A percentile compares a stretch with the other conserved stretches of the same genome.
Evolutionary conservation across 2,888 invertebrate species (phyloP).

Genomic region (Poecilus cupreus): DNA sequence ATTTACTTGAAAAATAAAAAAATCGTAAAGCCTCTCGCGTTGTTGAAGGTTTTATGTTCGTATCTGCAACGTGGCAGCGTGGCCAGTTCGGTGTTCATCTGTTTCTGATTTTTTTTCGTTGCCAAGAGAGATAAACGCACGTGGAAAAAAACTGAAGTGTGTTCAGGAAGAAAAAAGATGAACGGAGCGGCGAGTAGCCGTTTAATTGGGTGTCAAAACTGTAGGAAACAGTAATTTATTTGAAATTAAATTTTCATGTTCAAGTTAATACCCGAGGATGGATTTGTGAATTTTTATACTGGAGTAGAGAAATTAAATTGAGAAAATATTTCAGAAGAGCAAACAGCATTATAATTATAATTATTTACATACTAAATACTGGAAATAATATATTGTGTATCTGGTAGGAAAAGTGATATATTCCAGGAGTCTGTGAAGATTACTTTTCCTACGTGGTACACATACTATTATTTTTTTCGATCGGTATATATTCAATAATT

Average conservation of each 20-base stretch:
- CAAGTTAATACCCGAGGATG: neutral
- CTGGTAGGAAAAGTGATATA: no score
- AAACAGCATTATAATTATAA: no score
- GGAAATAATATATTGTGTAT: no score
- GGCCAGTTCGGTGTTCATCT: conserved; percentile 10
- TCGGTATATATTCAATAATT: no score
- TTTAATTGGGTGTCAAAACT: neutral
- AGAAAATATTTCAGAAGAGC: no score
- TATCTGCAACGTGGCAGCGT: neutral
- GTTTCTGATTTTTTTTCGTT: conserved; percentile 28
- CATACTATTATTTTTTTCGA: no score
- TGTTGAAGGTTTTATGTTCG: conserved; percentile 27
- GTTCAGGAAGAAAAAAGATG: neutral
- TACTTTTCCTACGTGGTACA: no score
- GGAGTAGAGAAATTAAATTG: neutral
- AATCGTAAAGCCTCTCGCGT: conserved; percentile 1
- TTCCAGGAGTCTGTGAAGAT: no score
- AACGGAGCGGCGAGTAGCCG: neutral
- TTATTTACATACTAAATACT: no score
- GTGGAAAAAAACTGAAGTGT: conserved; percentile 10
- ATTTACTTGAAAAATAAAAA: conserved; percentile 45
- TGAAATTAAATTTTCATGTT: neutral
- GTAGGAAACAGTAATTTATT: neutral
- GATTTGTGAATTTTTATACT: neutral
- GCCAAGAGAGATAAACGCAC: conserved; percentile 30